Percentiles rank a stretch among this genome's conserved stretches.
phyloP scores from a whole-genome alignment of 2,113 vertebrate genomes.

The Ammodytes dubius region DNA sequence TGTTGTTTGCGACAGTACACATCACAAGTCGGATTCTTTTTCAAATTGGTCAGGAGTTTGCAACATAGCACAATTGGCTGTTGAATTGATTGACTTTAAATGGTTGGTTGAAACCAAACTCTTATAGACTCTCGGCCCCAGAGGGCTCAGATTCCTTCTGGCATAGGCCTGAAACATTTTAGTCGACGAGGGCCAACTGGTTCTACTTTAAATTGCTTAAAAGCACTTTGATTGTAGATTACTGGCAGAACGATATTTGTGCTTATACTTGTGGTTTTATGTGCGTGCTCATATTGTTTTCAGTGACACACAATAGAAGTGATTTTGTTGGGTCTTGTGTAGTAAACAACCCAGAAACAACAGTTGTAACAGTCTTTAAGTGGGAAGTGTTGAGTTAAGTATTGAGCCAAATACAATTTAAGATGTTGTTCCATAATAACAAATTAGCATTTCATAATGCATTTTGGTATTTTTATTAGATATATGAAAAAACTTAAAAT shows the following conservation, averaged over 20 bases:
- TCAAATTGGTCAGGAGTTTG: constrained; percentile 45
- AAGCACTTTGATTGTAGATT: constrained; percentile 39
- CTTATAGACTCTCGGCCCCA: constrained; percentile 33
- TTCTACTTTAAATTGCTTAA: constrained; percentile 58
- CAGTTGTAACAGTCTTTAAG: constrained; percentile 34
- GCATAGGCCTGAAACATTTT: constrained; percentile 35
- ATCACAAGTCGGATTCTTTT: constrained; percentile 24
- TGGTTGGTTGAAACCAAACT: constrained; percentile 58
- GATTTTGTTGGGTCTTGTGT: neutral
- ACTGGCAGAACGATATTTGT: constrained; percentile 47
- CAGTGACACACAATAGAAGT: constrained; percentile 6
- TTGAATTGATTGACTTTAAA: constrained; percentile 57
- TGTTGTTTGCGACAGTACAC: constrained; percentile 53
- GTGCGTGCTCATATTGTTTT: constrained; percentile 18
- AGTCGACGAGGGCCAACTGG: constrained; percentile 31
- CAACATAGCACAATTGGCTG: constrained; percentile 33
- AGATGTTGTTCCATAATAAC: constrained; percentile 52
- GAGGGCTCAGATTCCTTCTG: constrained; percentile 44
- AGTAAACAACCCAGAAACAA: neutral
- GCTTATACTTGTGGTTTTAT: constrained; percentile 28
- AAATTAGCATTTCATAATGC: constrained; percentile 54
- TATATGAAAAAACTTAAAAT: constrained; percentile 12
- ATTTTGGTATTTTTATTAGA: constrained; percentile 15
- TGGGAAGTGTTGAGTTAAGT: constrained; percentile 39
- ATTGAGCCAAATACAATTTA: constrained; percentile 45